Evolutionary conservation across 64 coral and sea anemone genomes (phyloP).

Genomic region (Porites lutea): DNA sequence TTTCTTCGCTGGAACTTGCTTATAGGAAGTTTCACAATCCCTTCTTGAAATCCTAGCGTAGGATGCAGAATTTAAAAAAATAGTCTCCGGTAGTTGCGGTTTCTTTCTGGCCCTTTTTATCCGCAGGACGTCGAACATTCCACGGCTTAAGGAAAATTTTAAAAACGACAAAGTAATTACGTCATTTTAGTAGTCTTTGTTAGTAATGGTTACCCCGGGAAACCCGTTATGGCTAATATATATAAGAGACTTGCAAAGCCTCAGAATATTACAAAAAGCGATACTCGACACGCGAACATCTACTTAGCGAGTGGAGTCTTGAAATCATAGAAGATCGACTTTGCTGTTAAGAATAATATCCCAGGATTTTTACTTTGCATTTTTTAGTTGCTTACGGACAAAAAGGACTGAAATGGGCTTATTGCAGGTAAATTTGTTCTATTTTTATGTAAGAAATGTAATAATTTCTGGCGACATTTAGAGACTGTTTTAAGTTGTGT

Average conservation of each 20-base stretch:
- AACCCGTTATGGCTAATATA: slow-evolving; percentile 20
- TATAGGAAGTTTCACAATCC: too few relatives aligned
- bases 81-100: not conserved
- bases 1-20: too few relatives aligned
- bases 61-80: not conserved
- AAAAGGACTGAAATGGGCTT: not conserved
- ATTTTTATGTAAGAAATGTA: not conserved
- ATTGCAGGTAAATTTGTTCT: slow-evolving; percentile 5
- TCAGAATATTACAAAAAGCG: slow-evolving; percentile 26
- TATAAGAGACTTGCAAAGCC: not conserved
- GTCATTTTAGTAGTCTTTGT: not conserved
- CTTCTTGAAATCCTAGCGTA: not conserved
- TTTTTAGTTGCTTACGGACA: not conserved
- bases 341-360: not conserved
- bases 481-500: not conserved
- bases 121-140: slow-evolving; percentile 1
- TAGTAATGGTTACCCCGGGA: slow-evolving; percentile 26
- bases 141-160: not conserved
- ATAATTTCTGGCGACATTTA: not conserved
- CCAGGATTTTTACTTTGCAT: not conserved
- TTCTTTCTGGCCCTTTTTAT: not conserved
- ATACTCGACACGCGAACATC: slow-evolving; percentile 38
- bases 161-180: slow-evolving; percentile 4
- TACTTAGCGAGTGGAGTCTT: not conserved
- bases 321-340: not conserved